Base-by-base conservation (phyloP, 2,797 vertebrate genomes). In the Aulostomus chinensis region DNA sequence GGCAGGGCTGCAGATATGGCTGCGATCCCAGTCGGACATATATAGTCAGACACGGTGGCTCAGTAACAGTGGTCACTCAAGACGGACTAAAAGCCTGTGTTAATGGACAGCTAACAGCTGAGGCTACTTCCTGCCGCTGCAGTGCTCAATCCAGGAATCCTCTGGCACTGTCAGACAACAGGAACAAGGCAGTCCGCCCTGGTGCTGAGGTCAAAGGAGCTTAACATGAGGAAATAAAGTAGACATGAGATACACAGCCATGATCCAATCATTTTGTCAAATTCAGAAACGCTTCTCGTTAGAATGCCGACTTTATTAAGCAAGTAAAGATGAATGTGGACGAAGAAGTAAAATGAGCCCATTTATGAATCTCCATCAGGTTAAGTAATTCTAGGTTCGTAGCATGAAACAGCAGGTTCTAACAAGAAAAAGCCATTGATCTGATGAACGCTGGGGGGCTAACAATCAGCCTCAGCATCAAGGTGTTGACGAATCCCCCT, bases 91-190 rank as follows among this genome's bases (percentile, higher is more conserved):
- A 62, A 55, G 35, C 40, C n/a, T 0, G 55, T 61, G 56, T 56
- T 74, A 74, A 78, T 41, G 29, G 73, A 77, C 58, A 49, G 73
- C 57, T 22, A 47, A 80, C 74, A 86, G 83, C 74, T 80, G 73
- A 76, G 43, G 36, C 48, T 15, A 57, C 62, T 72, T 82, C 62
- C 58, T 69, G 52, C 62, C 61, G 37, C 39, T 63, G 40, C 55
- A 28, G 14, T 7, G 9, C 35, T 30, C 30, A 12, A 60, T 76
- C 59, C 56, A 64, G 33, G 28, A 76, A 64, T 42, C n/a, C 2
- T 10, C 38, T 68, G 54, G 40, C 45, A 41, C 6, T 2, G 37
- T n/a, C 46, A 38, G 12, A 2, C 32, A 29, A 49, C 7, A 35
- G 46, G 17, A 72, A 43, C 26, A 46, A 17, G 15, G 9, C 39